Percentiles rank a stretch among this genome's conserved stretches.
Evolutionary conservation across 2,797 vertebrate species (phyloP).

Genomic region (Sebastes goodei): DNA sequence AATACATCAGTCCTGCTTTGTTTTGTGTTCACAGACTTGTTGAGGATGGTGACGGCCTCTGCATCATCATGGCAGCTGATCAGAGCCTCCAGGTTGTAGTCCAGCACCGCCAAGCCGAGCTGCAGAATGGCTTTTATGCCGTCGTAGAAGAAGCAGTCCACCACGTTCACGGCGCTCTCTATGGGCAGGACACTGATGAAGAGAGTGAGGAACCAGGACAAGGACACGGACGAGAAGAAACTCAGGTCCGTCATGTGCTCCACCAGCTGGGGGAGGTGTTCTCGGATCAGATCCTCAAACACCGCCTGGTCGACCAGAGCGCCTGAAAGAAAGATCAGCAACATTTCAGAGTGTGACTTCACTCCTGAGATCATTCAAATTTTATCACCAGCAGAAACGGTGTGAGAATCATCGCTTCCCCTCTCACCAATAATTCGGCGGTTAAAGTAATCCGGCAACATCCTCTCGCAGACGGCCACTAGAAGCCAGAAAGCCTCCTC

Average conservation of each 20-base stretch:
- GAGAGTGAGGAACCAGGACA: slow-evolving; percentile 98
- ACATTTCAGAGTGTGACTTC: neutral
- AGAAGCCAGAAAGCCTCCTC: slow-evolving; percentile 98
- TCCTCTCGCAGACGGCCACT: slow-evolving; percentile 95
- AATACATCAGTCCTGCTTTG: neutral
- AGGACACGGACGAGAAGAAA: slow-evolving; percentile 96
- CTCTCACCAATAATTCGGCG: slow-evolving; percentile 93
- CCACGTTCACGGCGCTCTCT: slow-evolving; percentile 95
- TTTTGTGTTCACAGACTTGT: slow-evolving; percentile 84
- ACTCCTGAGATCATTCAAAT: neutral
- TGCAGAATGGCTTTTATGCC: slow-evolving; percentile 96
- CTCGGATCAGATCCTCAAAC: slow-evolving; percentile 96
- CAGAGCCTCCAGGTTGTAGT: slow-evolving; percentile 94
- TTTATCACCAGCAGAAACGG: neutral
- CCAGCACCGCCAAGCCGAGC: slow-evolving; percentile 92
- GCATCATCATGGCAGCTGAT: slow-evolving; percentile 93
- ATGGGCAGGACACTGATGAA: slow-evolving; percentile 97
- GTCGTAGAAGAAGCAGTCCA: slow-evolving; percentile 98
- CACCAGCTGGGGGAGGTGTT: slow-evolving; percentile 93
- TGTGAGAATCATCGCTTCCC: neutral
- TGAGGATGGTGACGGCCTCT: slow-evolving; percentile 95
- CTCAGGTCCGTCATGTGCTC: slow-evolving; percentile 96
- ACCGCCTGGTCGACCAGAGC: slow-evolving; percentile 98
- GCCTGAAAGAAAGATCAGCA: slow-evolving; percentile 77
- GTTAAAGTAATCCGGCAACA: slow-evolving; percentile 98